Base-by-base conservation (phyloP, 2,797 vertebrate species). In the Vultur gryphus region DNA sequence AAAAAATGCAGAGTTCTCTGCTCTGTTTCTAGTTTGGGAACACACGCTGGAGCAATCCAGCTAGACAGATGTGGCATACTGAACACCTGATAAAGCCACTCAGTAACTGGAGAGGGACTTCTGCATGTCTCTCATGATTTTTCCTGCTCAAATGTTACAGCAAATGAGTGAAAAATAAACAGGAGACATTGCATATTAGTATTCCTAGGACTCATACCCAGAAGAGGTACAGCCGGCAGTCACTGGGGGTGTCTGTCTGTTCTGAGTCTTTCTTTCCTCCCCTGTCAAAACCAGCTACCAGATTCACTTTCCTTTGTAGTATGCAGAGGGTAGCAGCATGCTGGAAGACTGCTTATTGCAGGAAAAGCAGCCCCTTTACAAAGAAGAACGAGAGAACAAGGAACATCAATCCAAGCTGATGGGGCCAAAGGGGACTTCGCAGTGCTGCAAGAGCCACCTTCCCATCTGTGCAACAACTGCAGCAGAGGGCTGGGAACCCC, bases 81-180 rank as follows among this genome's bases (percentile, higher is more conserved):
- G 76, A 91, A 67, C 82, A 93, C 89, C 87, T 92, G 84, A 81
- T 48, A 79, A 87, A 92, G 75, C n/a, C 71, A 35, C 39, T 87
- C 72, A 52, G 17, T 31, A 54, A 81, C 35, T 37, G 31, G 2
- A 84, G 78, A 85, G 69, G 23, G 51, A 59, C 57, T 89, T 69
- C 26, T 72, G 46, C 46, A 14, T 10, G 10, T 75, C 54, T 89
- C 59, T 72, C 23, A 89, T n/a, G 2, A 52, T 37, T 84, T 76
- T 84, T 76, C 35, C 46, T 85, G 46, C 39, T 86, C 65, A 62
- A 65, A 37, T 39, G 23, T 87, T 70, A 83, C 10, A 85, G 31
- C 9, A 75, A 51, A 75, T 26, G 33, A 87, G 35, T 62, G 61
- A 89, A 85, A 85, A 93, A 65, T 54, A 80, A 78, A 37, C 8